Evolutionary conservation across 2,113 vertebrate species (phyloP), one percentile per base, ranked within the genome.

Genomic region (Suncus etruscus): DNA sequence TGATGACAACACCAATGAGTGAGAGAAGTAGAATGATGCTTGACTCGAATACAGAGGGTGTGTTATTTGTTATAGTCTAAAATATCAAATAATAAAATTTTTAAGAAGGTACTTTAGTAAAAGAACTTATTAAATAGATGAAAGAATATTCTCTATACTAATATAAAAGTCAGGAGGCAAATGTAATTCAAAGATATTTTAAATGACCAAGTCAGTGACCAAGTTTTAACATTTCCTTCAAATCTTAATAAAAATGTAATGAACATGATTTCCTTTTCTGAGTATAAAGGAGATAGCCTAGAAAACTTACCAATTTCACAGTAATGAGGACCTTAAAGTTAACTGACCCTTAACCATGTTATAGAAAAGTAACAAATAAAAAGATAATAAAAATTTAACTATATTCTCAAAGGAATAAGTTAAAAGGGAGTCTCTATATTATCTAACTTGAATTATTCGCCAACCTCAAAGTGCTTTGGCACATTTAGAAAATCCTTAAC

Each of bases 371-470:
- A 91, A 66, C 15, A 61, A 54, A n/a, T 48, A 70, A 61, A 63
- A 47, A 74, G 3, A 81, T 81, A 39, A 58, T 31, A 16, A 58
- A 79, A 81, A 72, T 22, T 86, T 47, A 68, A 58, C 9, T 58
- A 58, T 0, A n/a, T 58, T 91, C 25, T 87, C 47, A 50, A 47
- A 86, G 45, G 54, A 50, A 61, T 73, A 83, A 68, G 25, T 39
- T 69, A 76, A 47, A 74, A 69, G 45, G 24, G 31, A 78, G 31
- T 47, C 50, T 48, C 27, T 25, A 51, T 0, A 58, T 65, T 12
- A 79, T 82, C 84, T 81, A 65, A 73, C 22, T 82, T 72, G n/a
- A 93, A 39, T 91, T 81, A 80, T 29, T 25, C 20, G 82, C 11
- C n/a, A 78, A 58, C 0, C 48, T 48, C 32, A 70, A 85, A 61